Conservation (phyloP, 1,140 invertebrate species). For the Bombus sibiricus region DNA sequence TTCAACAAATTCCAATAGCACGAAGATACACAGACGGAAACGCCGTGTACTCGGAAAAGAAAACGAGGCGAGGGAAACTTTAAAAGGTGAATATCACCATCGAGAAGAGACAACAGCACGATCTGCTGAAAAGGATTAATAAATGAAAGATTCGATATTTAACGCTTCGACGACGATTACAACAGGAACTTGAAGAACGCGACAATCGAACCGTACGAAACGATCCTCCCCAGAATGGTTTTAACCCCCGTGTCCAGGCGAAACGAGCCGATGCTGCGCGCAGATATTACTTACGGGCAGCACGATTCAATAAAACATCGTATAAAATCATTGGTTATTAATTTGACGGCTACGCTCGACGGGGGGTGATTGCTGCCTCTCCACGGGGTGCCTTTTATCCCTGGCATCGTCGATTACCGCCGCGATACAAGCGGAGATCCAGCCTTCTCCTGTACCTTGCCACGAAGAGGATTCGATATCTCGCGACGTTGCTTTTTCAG, state of each 20-base stretch:
- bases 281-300: slow-evolving; percentile 74
- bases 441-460: not conserved
- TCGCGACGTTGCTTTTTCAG: slow-evolving; percentile 14
- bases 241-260: not conserved
- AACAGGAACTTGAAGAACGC: slow-evolving; percentile 5
- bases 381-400: slow-evolving; percentile 73
- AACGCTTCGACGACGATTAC: slow-evolving; percentile 44
- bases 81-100: slow-evolving; percentile 29
- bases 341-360: slow-evolving; percentile 78
- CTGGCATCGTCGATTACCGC: slow-evolving; percentile 69
- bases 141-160: slow-evolving; percentile 48
- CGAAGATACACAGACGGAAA: not conserved
- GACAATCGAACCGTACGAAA: slow-evolving; percentile 21
- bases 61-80: not conserved
- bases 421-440: slow-evolving; percentile 51
- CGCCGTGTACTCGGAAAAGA: not conserved
- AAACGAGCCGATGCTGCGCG: slow-evolving; percentile 68
- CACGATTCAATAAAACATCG: slow-evolving; percentile 80
- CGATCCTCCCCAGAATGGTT: slow-evolving; percentile 9
- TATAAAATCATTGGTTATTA: slow-evolving; percentile 83
- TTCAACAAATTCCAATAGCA: not conserved
- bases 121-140: slow-evolving; percentile 4
- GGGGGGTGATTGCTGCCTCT: slow-evolving; percentile 74
- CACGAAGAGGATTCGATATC: slow-evolving; percentile 14
- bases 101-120: slow-evolving; percentile 20